These are phyloP conservation scores for Pluvianellus socialis DNA, from an alignment of 2,113 vertebrate genomes.

Conservation along the genomic window DNA sequence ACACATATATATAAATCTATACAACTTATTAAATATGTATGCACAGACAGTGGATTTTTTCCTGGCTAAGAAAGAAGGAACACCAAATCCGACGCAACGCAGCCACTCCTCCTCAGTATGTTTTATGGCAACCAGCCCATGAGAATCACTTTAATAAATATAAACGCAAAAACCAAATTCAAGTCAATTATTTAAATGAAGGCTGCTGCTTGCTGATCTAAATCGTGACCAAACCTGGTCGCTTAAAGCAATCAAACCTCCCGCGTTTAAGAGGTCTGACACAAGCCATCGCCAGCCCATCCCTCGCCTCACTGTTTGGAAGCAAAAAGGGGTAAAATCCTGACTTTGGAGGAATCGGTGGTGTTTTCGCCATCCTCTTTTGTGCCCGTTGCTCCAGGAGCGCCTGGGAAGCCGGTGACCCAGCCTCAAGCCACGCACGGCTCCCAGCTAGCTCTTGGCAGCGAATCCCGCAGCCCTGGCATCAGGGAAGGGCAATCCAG, in stretches of 20 bases:
- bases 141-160: conserved; percentile 10
- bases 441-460: not conserved
- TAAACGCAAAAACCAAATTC: not conserved
- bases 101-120: not conserved
- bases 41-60: not conserved
- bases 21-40: not conserved
- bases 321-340: not conserved
- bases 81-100: not conserved
- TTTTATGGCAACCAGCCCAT: not conserved
- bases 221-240: not conserved
- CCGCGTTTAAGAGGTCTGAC: not conserved
- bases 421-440: not conserved
- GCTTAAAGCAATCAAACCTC: not conserved
- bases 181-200: conserved; percentile 7
- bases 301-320: accelerated
- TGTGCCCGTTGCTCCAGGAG: not conserved
- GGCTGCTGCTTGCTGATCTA: not conserved
- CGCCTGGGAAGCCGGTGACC: not conserved
- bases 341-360: not conserved
- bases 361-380: not conserved
- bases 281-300: not conserved
- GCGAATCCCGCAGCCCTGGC: not conserved
- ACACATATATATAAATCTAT: not conserved
- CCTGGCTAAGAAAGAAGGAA: not conserved
- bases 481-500: not conserved